Base-by-base conservation (phyloP, 1,140 invertebrate genomes). In the Mycetomoellerius zeteki region DNA sequence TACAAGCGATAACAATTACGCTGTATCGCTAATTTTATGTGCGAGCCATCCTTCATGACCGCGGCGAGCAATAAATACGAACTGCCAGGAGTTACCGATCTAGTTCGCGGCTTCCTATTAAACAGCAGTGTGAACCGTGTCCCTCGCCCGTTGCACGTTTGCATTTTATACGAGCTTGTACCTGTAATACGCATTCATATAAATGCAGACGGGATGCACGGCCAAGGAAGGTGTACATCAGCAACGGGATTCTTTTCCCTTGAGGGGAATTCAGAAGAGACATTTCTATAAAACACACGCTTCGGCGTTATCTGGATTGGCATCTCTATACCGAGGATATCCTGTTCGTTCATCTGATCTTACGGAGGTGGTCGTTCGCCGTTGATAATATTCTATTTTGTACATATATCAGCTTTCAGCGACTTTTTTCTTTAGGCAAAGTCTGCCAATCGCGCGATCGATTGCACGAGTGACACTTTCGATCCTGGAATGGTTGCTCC, bases 21-120 rank as follows among this genome's bases (percentile, higher is more conserved):
- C 37, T 90, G 88, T 93, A 93, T 94, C 93, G 89, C 91, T 94
- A 94, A 94, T 94, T 93, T 94, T 92, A 94, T 93, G 92, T 92
- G 91, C 91, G 91, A 91, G 91, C 91, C 91, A 92, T 92, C 72
- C 72, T 80, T 86, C 88, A 91, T 67, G 88, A 24, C 89, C 60
- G 58, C 56, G 64, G 27, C 14, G 37, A 47, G 86, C 65, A 89
- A 92, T 91, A 90, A 92, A 91, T 91, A 92, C 85, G 76, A 64
- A 21, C 75, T 82, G 73, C 84, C 52, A 67, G 88, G 50, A 84
- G 69, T 88, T 84, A 80, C 81, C 77, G 65, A 91, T 89, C 91
- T 91, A 91, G 86, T 87, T 71, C 75, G 80, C 84, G 76, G 86
- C 78, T 87, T 88, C 87, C 91, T 86, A 92, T 92, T 93, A 93